Conservation (phyloP, 2,888 invertebrate genomes). For the Baronia brevicornis region DNA sequence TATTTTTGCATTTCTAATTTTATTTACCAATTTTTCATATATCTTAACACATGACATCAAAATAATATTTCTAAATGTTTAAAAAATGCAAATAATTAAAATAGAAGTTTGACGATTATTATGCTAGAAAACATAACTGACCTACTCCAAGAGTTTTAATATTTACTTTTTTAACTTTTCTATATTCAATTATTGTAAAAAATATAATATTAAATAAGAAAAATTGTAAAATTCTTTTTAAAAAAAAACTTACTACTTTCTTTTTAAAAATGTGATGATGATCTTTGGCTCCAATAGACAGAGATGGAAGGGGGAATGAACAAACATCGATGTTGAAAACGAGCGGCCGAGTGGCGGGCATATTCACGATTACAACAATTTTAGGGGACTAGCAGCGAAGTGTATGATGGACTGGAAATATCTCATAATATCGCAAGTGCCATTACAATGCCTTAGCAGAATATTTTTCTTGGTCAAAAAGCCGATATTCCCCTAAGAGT, state of each 20-base stretch:
- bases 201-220: neutral
- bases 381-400: constrained; percentile 53
- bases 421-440: constrained; percentile 67
- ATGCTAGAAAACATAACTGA: no score
- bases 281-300: constrained; percentile 24
- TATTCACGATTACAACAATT: constrained; percentile 58
- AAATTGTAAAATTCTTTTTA: neutral
- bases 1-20: no score
- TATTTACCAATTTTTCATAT: no score
- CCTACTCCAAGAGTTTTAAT: no score
- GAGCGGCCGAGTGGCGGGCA: constrained; percentile 49
- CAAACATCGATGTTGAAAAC: constrained; percentile 30
- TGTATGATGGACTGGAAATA: constrained; percentile 69
- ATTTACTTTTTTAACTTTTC: no score
- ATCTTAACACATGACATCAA: no score
- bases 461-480: constrained; percentile 74
- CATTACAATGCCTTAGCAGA: constrained; percentile 70
- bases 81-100: no score
- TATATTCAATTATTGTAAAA: no score
- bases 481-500: constrained; percentile 76
- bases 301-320: constrained; percentile 42
- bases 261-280: constrained; percentile 4
- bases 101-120: no score
- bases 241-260: neutral
- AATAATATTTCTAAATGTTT: no score